Base-by-base conservation (phyloP, 2,888 invertebrate genomes). In the Cephus sareptanus region DNA sequence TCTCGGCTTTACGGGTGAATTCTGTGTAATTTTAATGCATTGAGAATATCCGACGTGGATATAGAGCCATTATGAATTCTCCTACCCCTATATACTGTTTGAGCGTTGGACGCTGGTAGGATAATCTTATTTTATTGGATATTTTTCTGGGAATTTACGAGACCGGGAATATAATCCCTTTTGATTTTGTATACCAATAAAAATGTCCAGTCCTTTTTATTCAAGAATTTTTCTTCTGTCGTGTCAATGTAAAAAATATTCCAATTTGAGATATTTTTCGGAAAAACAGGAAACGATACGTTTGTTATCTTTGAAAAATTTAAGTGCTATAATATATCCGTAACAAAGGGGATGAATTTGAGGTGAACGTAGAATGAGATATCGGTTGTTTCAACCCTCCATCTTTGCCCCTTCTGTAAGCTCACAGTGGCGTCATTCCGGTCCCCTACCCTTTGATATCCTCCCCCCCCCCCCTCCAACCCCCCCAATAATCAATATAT, bases 401-500 rank as follows among this genome's bases (percentile, higher is more conserved):
- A 84, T 87, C 86, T 86, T 86, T 84, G 86, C 81, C 83, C 82
- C 82, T 80, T 71, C 69, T 73, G 23, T 56, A 56, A 56, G 82
- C 79, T 82, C 79, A 82, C 85, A 82, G 83, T 88, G 85, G 87
- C 88, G 87, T 87, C 87, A 86, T 88, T 85, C 83, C 79, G 80
- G 81, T 81, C 87, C 87, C 88, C 88, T 87, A 88, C 88, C 87
- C 90, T 90, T 90, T 91, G 90, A 91, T 90, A 89, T 88, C 88
- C 89, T 13, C 13, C 13, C 13, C 13, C 13, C 88, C 13, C 88
- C 88, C 89, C 0, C 13, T 88, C 88, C 34, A 30, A 1, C 1
- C 34, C 34, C 89, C 40, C 89, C 90, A 90, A 91, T 91, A 91
- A 91, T 91, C 91, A 91, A 91, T 91, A 91, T 91, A 90, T 90